Conservation (phyloP, 2,113 vertebrate species). For the Eubucco bourcierii region DNA sequence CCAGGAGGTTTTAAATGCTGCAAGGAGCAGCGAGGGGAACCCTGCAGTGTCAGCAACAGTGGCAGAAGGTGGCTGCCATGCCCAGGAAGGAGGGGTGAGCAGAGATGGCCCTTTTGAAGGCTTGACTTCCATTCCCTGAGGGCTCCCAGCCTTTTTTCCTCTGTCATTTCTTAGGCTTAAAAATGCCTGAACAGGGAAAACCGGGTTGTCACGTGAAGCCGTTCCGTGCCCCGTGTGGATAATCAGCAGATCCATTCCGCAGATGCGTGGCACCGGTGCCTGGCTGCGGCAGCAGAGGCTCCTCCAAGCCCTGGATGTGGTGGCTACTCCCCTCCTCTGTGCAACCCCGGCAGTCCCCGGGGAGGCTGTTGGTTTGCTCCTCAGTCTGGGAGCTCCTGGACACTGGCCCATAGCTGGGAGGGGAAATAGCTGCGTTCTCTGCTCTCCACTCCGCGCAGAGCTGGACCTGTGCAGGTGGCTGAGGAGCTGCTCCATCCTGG, state of each 20-base stretch:
- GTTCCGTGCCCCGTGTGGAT: background rate
- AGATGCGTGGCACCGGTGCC: background rate
- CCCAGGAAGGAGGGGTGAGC: background rate
- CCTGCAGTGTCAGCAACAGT: fast-evolving
- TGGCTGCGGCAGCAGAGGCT: background rate
- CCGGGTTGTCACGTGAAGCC: background rate
- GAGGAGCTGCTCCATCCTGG: background rate
- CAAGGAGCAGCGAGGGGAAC: background rate
- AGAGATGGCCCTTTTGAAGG: background rate
- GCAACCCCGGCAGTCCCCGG: background rate
- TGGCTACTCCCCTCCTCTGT: background rate
- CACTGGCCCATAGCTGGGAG: background rate
- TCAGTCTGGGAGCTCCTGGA: background rate
- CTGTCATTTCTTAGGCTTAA: background rate
- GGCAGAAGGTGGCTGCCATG: fast-evolving
- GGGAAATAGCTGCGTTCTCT: background rate
- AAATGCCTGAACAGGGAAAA: background rate
- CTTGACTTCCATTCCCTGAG: too few relatives aligned
- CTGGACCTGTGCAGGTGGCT: background rate
- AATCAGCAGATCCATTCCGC: background rate
- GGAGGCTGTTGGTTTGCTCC: too few relatives aligned
- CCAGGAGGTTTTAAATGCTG: background rate
- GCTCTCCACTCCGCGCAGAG: background rate
- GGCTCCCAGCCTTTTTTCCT: background rate
- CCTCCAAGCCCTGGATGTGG: background rate